These are phyloP conservation scores for Xyliphius kryptos DNA, from an alignment of 2,113 vertebrate species.

Conservation along the genomic window DNA sequence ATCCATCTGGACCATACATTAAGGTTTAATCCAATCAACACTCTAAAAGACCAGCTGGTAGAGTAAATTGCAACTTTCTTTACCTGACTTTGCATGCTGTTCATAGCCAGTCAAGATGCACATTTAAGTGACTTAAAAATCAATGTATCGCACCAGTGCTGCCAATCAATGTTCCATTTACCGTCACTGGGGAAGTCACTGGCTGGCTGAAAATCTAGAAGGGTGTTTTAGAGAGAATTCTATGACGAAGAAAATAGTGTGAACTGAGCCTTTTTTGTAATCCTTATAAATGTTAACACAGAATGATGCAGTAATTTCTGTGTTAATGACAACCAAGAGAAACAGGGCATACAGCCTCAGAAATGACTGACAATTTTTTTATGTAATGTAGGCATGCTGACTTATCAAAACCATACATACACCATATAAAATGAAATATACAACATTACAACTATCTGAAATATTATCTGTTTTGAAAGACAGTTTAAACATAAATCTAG, in stretches of 20 bases:
- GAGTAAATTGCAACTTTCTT: slow-evolving; percentile 30
- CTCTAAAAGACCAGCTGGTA: slow-evolving; percentile 61
- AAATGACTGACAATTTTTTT: no score
- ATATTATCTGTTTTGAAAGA: background rate
- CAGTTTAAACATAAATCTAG: background rate
- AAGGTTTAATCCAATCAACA: slow-evolving; percentile 64
- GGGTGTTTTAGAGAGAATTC: slow-evolving; percentile 21
- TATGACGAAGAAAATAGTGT: slow-evolving; percentile 22
- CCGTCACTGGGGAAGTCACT: slow-evolving; percentile 15
- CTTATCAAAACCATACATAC: background rate
- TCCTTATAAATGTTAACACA: slow-evolving; percentile 29
- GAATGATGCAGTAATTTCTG: slow-evolving; percentile 19
- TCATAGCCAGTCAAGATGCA: slow-evolving; percentile 10
- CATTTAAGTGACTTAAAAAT: slow-evolving; percentile 33
- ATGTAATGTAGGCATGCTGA: no score
- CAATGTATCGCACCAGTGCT: slow-evolving; percentile 21
- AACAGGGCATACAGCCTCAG: background rate
- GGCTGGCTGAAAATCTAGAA: slow-evolving; percentile 19
- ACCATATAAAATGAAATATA: background rate
- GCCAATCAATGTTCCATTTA: slow-evolving; percentile 36
- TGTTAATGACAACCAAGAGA: slow-evolving; percentile 6
- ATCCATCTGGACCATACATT: slow-evolving; percentile 60
- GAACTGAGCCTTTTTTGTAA: slow-evolving; percentile 10
- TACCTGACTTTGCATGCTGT: slow-evolving; percentile 23
- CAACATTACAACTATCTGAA: background rate